Evolutionary conservation across 2,888 invertebrate genomes (phyloP).

Genomic region (Quadroppia sp.): DNA sequence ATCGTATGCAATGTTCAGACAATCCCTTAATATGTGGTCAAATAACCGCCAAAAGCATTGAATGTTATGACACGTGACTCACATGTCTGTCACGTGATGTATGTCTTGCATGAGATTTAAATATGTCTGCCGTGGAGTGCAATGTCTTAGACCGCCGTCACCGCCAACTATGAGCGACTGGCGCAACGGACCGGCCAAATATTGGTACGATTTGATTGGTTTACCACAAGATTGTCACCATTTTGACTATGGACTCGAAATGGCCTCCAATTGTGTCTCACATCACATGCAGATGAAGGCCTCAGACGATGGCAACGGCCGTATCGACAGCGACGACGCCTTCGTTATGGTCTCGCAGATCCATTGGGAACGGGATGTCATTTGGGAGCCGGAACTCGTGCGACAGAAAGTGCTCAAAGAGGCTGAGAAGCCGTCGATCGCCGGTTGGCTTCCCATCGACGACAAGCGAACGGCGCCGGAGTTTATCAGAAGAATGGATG

Average conservation of each 20-base stretch:
- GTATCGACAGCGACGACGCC: constrained; percentile 22
- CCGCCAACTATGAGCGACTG: too few species aligned
- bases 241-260: constrained; percentile 16
- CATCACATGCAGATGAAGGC: neutral
- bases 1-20: neutral
- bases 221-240: neutral
- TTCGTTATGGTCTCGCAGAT: constrained; percentile 17
- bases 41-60: neutral
- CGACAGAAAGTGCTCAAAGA: constrained; percentile 5
- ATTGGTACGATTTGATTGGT: constrained; percentile 16
- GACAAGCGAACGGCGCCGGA: neutral
- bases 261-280: neutral
- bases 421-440: constrained; percentile 10
- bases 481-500: neutral
- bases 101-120: too few species aligned
- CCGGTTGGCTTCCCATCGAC: constrained; percentile 19
- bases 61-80: too few species aligned
- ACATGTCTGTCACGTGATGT: too few species aligned
- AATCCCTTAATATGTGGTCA: neutral
- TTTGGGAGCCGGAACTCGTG: constrained; percentile 15
- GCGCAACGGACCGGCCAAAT: neutral
- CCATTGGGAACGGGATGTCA: constrained; percentile 17
- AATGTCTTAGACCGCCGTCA: too few species aligned
- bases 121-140: too few species aligned
- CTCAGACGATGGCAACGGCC: neutral